Base-by-base conservation (phyloP, 1,140 invertebrate species). In the Papilio xuthus region DNA sequence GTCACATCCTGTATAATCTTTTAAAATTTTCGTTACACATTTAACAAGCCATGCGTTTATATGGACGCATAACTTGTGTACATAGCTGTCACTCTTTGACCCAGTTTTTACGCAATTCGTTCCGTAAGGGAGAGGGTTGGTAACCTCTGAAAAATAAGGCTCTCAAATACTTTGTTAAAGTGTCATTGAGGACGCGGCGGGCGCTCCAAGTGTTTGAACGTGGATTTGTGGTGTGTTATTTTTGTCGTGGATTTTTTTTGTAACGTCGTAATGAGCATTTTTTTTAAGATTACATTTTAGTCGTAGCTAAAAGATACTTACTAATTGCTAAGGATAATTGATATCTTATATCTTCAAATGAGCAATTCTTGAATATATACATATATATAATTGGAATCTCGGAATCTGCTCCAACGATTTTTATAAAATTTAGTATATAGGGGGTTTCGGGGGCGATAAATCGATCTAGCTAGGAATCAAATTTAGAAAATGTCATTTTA, bases 101-200 rank as follows among this genome's bases (percentile, higher is more conserved):
- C 88, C 82, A 88, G 83, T 89, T 88, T 83, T 79, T 81, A 83
- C 84, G 83, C 84, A 86, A 87, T 88, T 87, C 83, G 77, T 70
- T 81, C 77, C 37, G 69, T n/a, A 71, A 72, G 79, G 79, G 84
- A 77, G 80, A 73, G 78, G 80, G 78, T 80, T 75, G 77, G 78
- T 78, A 74, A 74, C 72, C 71, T 73, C 72, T 74, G 77, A 83
- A 81, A 83, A 80, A 83, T 83, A 83, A 79, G 71, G 77, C 71
- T 44, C 78, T 81, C 71, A 78, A 80, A 72, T 78, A 67, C 81
- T 82, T 78, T 80, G 80, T 80, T 77, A 82, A 82, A 82, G 77
- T 77, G 76, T 80, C 79, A 80, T 63, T 72, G 79, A 13, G 50
- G 60, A 41, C 71, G 23, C 71, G 37, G 74, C n/a, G 74, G 32